Conservation (phyloP, 2,797 vertebrate species). For the Knipowitschia caucasica region DNA sequence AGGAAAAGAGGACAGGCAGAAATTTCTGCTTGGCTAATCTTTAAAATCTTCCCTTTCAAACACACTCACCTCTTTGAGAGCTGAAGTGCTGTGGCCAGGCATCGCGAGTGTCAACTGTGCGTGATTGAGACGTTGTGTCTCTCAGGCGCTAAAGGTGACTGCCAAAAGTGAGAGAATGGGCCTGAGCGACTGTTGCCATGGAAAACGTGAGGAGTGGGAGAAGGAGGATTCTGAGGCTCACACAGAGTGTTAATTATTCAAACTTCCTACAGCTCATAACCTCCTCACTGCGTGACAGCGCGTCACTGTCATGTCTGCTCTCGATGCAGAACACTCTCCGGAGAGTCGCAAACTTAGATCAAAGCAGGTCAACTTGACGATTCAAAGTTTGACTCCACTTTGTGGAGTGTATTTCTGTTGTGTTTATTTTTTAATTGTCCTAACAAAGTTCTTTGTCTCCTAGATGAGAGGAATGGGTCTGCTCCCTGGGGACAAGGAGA, state of each 20-base stretch:
- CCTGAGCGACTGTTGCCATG: conserved; percentile 66
- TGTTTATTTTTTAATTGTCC: conserved; percentile 4
- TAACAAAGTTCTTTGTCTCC: conserved; percentile 48
- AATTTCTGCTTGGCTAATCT: conserved; percentile 72
- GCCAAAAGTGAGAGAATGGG: conserved; percentile 41
- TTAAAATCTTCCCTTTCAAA: conserved; percentile 65
- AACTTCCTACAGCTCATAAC: conserved; percentile 72
- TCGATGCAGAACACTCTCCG: conserved; percentile 40
- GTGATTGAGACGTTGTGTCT: conserved; percentile 32
- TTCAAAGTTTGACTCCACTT: conserved; percentile 38
- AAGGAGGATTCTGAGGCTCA: conserved; percentile 66
- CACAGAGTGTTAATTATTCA: conserved; percentile 76
- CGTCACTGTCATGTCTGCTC: conserved; percentile 56
- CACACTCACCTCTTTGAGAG: conserved; percentile 42
- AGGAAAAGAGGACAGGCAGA: conserved; percentile 59
- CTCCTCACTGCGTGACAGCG: conserved; percentile 61
- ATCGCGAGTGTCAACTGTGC: conserved; percentile 30
- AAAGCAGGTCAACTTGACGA: conserved; percentile 47
- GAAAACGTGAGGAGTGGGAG: conserved; percentile 62
- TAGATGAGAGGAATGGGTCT: conserved; percentile 86
- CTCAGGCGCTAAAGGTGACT: conserved; percentile 39
- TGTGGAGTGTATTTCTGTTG: conserved; percentile 13
- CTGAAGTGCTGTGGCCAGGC: conserved; percentile 28
- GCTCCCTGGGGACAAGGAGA: conserved; percentile 86
- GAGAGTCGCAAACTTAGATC: conserved; percentile 34